Base-by-base conservation (phyloP, 2,113 vertebrate genomes). In the Gavia stellata region DNA sequence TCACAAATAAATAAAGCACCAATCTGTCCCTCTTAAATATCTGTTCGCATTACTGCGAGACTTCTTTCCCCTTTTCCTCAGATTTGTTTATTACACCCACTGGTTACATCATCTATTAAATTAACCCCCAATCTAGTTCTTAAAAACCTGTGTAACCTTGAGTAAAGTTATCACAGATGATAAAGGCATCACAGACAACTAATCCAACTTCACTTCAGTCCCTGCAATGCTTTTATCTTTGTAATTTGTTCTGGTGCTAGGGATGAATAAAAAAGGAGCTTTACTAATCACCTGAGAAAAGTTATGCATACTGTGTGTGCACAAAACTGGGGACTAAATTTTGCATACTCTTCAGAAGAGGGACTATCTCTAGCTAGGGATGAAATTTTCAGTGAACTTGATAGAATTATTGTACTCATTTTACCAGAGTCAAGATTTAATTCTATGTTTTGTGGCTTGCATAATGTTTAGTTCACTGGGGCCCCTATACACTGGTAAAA, bases 221-320 rank as follows among this genome's bases (percentile, higher is more conserved):
- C 55, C 82, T 80, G 72, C 36, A 90, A 92, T 71, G 59, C 47
- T 94, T 97, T 96, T 97, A 93, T 94, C 93, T 94, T 88, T 93
- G 50, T 89, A 94, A 96, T 96, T 92, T 94, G 55, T 96, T 96
- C 88, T 93, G 80, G 88, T 96, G 44, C 67, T 84, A 52, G 68
- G 28, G 25, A 90, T 92, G 90, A 96, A 96, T 95, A 73, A 86
- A 95, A 88, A 93, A 81, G 14, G 12, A 95, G 68, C 47, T 92
- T 86, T 92, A 59, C 65, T 94, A 94, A 94, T 92, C 93, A 96
- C 65, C 49, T 92, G 88, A 88, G 75, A 88, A 88, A 94, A 94
- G 26, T 74, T 93, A 78, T 74, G 38, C 72, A 63, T n/a, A 55
- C 21, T n/a, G 14, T 80, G 20, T 68, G 21, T 71, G 65, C 71